Percentiles rank a stretch among this genome's conserved stretches.
These are phyloP conservation scores for Ochropleura plecta DNA, from an alignment of 2,888 invertebrate genomes.

Conservation along the genomic window DNA sequence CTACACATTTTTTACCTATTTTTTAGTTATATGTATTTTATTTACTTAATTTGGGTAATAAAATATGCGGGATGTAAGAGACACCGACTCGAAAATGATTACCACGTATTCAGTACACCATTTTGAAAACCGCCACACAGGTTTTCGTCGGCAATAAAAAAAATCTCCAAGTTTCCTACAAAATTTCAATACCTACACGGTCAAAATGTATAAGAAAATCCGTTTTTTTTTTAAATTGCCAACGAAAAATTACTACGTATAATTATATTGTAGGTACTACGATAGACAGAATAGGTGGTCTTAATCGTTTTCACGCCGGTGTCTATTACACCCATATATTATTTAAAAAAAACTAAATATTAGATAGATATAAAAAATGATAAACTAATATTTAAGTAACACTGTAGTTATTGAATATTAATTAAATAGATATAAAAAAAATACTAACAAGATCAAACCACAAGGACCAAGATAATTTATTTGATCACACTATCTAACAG, in stretches of 20 bases:
- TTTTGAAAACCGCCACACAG: no score
- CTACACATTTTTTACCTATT: no score
- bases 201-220: conserved; percentile 1
- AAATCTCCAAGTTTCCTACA: no score
- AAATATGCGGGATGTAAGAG: conserved; percentile 9
- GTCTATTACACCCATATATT: conserved; percentile 1
- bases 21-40: conserved; percentile 1
- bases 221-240: conserved; percentile 8
- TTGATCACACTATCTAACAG: conserved; percentile 2
- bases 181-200: no score
- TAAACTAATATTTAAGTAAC: not conserved
- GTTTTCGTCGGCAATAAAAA: no score
- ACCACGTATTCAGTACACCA: no score
- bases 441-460: conserved; percentile 15
- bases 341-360: not conserved
- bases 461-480: conserved; percentile 14
- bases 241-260: conserved; percentile 6
- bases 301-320: conserved; percentile 5
- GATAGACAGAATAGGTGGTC: conserved; percentile 14
- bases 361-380: not conserved
- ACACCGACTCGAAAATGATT: no score
- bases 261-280: not conserved
- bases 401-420: conserved; percentile 5
- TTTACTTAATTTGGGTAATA: conserved; percentile 7
- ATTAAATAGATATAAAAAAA: not conserved